Base-by-base conservation (phyloP, 2,113 vertebrate genomes). In the Nansenia antarctica region DNA sequence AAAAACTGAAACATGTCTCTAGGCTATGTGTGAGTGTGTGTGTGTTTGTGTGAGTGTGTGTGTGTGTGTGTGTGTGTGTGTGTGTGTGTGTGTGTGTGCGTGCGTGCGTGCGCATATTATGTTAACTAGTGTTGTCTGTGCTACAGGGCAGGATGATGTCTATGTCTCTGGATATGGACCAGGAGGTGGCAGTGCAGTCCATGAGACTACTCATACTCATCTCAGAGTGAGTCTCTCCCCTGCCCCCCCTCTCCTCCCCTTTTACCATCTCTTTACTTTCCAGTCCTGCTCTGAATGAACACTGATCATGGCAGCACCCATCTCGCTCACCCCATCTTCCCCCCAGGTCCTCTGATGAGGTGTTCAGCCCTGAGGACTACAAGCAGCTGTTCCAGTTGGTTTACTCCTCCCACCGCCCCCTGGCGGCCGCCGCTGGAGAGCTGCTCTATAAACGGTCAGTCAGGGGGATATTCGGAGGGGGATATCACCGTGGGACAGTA, bases 91-190 rank as follows among this genome's bases (percentile, higher is more conserved):
- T 11, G 29, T 61, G 18, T 35, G 34, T 39, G 3, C 24, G 22
- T 35, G 2, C 47, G 1, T 37, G 54, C 24, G 24, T 32, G 52
- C 8, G 20, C 22, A 26, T 20, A 53, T 53, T 53, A 1, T 61
- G n/a, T 62, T 5, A 62, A 62, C 31, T 65, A 26, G 9, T 63
- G 15, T 39, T 71, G 22, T 64, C 6, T 82, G 73, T 72, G 74
- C 82, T 81, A 55, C 79, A 98, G 96, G 93, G 93, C 62, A 92
- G 96, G 81, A 93, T 98, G 85, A 86, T 96, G 74, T 96, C 96
- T 75, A 95, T 98, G 96, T 92, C 92, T 62, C 87, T 95, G 90
- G 96, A 97, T 84, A 96, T 94, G 83, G 96, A 97, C 88, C 92
- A 91, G 67, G 95, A 97, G 82, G 96, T 97, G 81, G 92, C 94